Evolutionary conservation across 1,140 invertebrate species (phyloP).

Genomic region (Drosophila ambigua): DNA sequence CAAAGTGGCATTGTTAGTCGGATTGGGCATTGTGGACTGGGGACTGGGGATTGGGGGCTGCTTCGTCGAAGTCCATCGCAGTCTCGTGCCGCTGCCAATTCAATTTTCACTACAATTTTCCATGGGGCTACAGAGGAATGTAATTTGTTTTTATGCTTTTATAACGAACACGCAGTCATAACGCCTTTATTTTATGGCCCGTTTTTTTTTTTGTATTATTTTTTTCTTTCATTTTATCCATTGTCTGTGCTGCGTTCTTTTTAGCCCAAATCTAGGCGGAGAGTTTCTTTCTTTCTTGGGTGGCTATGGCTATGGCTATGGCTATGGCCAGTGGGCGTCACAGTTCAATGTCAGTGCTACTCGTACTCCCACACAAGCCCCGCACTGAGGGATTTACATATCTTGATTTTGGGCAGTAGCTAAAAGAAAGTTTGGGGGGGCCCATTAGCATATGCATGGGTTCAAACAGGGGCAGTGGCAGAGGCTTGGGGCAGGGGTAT

Average conservation of each 20-base stretch:
- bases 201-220: slow-evolving; percentile 3
- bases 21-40: slow-evolving; percentile 10
- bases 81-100: slow-evolving; percentile 73
- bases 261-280: too few relatives aligned
- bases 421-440: slow-evolving; percentile 60
- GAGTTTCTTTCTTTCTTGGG: too few relatives aligned
- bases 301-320: too few relatives aligned
- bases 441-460: slow-evolving; percentile 61
- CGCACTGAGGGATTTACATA: slow-evolving; percentile 35
- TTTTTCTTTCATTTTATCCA: slow-evolving; percentile 17
- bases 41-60: slow-evolving; percentile 8
- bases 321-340: slow-evolving; percentile 35
- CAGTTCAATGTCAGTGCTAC: slow-evolving; percentile 54
- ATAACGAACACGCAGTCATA: slow-evolving; percentile 37
- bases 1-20: slow-evolving; percentile 72
- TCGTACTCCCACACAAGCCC: slow-evolving; percentile 18
- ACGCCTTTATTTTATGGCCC: slow-evolving; percentile 16
- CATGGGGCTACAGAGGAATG: slow-evolving; percentile 62
- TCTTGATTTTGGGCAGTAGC: slow-evolving; percentile 35
- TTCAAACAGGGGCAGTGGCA: slow-evolving; percentile 1
- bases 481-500: too few relatives aligned
- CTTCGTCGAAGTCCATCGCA: slow-evolving; percentile 39
- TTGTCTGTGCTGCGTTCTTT: slow-evolving; percentile 2
- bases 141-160: slow-evolving; percentile 72
- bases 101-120: slow-evolving; percentile 73